Base-by-base conservation (phyloP, 2,888 invertebrate genomes). In the Drosophila stalkeri region DNA sequence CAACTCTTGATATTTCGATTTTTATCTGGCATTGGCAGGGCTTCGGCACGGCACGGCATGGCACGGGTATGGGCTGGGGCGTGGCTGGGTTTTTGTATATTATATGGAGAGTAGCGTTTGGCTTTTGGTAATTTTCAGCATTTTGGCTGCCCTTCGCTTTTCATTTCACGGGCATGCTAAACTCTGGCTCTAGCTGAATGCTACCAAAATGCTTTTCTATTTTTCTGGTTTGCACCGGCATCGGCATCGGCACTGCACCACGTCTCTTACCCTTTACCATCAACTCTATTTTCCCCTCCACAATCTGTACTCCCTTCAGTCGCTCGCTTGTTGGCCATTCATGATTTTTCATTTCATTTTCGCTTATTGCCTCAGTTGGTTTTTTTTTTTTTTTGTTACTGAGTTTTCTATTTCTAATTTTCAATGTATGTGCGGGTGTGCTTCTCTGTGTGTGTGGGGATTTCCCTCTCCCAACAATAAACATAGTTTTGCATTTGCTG, bases 331-430 rank as follows among this genome's bases (percentile, higher is more conserved):
- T 71, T 75, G 81, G 72, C 87, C 75, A 87, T 88, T 86, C 86
- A 86, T 86, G 90, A 90, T 86, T 90, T 90, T 90, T 90, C 90
- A 90, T 86, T 86, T 86, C 89, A 88, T 90, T 90, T 90, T 86
- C 86, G 80, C 81, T 86, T 88, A 86, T 88, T 90, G 89, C 86
- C 79, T 81, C 88, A 76, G 76, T 81, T 83, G 76, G 81, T 72
- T 75, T 89, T 85, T 76, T 69, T 82, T 75, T 84, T 72, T 75
- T 89, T 85, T 76, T 69, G 85, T 75, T 84, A 71, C 57, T 62
- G 72, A 59, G 55, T 73, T 87, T 81, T 67, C 77, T 70, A 72
- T 84, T 85, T 84, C 89, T 89, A 85, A 85, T 85, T 89, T 85
- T 68, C 49, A 18, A 31, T 31, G 72, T 88, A 55, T 73, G 64